Percentiles rank a stretch among this genome's conserved stretches.
These are phyloP conservation scores for Heliconius hermathena DNA, from an alignment of 1,140 invertebrate genomes.

Conservation along the genomic window DNA sequence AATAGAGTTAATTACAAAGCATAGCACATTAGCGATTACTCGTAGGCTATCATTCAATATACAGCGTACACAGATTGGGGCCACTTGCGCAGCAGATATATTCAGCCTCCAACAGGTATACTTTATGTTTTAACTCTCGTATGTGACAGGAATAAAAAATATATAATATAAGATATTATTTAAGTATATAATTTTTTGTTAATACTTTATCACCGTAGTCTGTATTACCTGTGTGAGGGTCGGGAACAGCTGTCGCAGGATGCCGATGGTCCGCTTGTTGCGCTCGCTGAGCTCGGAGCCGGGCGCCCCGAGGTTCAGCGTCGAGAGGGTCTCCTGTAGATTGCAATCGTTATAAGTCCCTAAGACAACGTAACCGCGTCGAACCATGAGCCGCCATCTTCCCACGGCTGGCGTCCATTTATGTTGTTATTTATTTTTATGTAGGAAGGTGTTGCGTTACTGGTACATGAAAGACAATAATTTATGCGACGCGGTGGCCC, in stretches of 20 bases:
- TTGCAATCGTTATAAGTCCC: not conserved
- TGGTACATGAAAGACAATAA: slow-evolving; percentile 12
- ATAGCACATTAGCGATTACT: not conserved
- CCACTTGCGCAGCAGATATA: not conserved
- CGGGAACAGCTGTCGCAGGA: slow-evolving; percentile 88
- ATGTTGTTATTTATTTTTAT: not conserved
- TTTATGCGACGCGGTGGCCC: slow-evolving; percentile 12
- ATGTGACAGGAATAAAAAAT: not conserved
- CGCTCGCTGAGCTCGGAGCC: slow-evolving; percentile 83
- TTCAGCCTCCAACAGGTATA: not conserved
- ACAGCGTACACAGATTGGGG: not conserved
- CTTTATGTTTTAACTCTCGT: not conserved
- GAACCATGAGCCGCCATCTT: not conserved
- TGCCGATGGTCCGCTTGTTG: slow-evolving; percentile 88
- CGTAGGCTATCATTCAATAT: not conserved
- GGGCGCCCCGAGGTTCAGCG: slow-evolving; percentile 77
- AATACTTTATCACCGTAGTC: not conserved
- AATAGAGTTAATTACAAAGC: not conserved
- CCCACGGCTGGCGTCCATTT: not conserved
- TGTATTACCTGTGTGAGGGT: slow-evolving; percentile 86
- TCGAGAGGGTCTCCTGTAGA: slow-evolving; percentile 76
- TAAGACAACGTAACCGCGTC: not conserved
- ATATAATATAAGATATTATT: not conserved
- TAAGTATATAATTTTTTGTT: slow-evolving; percentile 82
- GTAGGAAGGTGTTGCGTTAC: slow-evolving; percentile 11